Conservation (phyloP, 2,797 vertebrate genomes). For the Aeoliscus strigatus region DNA sequence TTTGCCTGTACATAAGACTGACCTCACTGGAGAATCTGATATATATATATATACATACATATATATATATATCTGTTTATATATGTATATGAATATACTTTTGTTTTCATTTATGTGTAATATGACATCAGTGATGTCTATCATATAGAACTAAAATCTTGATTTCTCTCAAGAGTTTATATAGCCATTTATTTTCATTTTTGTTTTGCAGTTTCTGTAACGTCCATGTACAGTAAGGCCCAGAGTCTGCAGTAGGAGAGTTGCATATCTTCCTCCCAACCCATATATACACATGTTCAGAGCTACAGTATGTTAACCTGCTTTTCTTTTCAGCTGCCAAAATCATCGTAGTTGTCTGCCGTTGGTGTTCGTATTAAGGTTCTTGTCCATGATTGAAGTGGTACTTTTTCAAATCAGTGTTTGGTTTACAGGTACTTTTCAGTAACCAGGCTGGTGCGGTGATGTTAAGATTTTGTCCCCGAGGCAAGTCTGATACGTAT, state of each 20-base stretch:
- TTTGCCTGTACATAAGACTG: slow-evolving; percentile 86
- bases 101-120: slow-evolving; percentile 77
- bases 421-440: slow-evolving; percentile 90
- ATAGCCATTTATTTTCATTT: slow-evolving; percentile 86
- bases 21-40: slow-evolving; percentile 69
- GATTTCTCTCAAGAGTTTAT: slow-evolving; percentile 99
- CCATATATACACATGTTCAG: slow-evolving; percentile 77
- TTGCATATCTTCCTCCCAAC: slow-evolving; percentile 76
- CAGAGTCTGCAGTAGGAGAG: slow-evolving; percentile 87
- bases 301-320: slow-evolving; percentile 74
- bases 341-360: slow-evolving; percentile 51
- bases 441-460: slow-evolving; percentile 74
- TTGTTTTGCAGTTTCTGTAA: slow-evolving; percentile 76
- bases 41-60: slow-evolving; percentile 31
- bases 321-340: slow-evolving; percentile 80
- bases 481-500: background rate
- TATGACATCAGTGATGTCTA: slow-evolving; percentile 99
- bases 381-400: slow-evolving; percentile 72
- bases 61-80: slow-evolving; percentile 36
- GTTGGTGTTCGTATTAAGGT: slow-evolving; percentile 67
- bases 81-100: slow-evolving; percentile 66
- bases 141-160: slow-evolving; percentile 99
- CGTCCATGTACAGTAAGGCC: slow-evolving; percentile 79
- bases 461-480: slow-evolving; percentile 55
- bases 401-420: slow-evolving; percentile 81